phyloP scores from a whole-genome alignment of 2,888 invertebrate genomes.

The Leucoptera coffeella region DNA sequence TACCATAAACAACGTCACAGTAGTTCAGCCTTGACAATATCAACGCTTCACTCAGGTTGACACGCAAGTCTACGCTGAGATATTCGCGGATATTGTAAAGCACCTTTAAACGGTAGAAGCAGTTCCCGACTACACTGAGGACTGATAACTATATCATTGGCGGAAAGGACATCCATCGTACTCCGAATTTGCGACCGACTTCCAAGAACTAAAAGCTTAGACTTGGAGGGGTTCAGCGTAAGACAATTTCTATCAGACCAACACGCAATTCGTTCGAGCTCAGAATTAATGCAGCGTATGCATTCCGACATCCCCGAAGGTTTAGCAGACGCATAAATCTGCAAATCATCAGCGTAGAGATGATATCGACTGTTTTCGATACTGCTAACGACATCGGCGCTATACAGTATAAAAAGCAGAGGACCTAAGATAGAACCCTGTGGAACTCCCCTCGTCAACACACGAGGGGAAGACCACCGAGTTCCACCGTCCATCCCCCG shows the following conservation, averaged over 20 bases:
- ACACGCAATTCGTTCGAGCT: neutral
- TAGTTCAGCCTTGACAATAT: conserved; percentile 5
- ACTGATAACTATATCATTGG: neutral
- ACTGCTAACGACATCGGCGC: neutral
- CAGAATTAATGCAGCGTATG: conserved; percentile 1
- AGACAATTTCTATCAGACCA: conserved; percentile 4
- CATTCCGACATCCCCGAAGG: neutral
- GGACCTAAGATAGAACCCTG: neutral
- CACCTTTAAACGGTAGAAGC: conserved; percentile 6
- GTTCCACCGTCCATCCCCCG: neutral
- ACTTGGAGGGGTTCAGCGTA: conserved; percentile 3
- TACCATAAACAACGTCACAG: conserved; percentile 3
- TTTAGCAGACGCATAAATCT: neutral
- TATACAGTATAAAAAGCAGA: neutral
- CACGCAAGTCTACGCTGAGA: conserved; percentile 2
- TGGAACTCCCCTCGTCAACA: neutral
- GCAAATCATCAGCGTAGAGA: neutral
- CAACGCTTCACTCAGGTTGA: conserved; percentile 4
- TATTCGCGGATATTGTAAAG: conserved; percentile 4
- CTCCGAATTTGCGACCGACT: neutral
- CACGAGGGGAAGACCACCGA: neutral
- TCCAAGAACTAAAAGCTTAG: conserved; percentile 3
- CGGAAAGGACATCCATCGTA: neutral
- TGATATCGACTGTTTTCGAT: conserved; percentile 5
- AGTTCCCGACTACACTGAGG: conserved; percentile 1